Evolutionary conservation across 1,140 invertebrate species (phyloP).

Genomic region (Eupeodes corollae): DNA sequence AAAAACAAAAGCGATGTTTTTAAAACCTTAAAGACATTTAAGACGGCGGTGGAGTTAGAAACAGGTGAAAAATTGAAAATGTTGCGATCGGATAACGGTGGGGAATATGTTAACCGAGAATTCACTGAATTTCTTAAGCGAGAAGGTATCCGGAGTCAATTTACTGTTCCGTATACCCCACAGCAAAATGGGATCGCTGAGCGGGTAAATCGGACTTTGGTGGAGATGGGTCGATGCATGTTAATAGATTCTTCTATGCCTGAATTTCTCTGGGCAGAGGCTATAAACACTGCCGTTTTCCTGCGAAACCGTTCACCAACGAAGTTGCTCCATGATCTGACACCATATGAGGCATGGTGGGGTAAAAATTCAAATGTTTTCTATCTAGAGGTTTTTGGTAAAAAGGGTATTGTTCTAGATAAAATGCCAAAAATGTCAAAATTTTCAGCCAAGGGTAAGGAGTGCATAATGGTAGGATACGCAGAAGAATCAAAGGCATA

Average conservation of each 20-base stretch:
- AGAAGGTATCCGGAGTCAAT: slow-evolving; percentile 1
- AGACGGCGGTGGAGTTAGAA: slow-evolving; percentile 18
- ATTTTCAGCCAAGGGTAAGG: background rate
- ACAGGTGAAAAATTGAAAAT: slow-evolving; percentile 14
- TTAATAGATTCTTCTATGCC: slow-evolving; percentile 13
- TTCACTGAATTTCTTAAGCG: background rate
- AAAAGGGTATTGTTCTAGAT: slow-evolving; percentile 20
- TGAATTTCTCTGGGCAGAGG: slow-evolving; percentile 39
- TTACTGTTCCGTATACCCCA: slow-evolving; percentile 9
- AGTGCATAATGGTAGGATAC: slow-evolving; percentile 1
- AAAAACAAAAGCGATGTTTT: slow-evolving; percentile 23
- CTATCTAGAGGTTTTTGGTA: slow-evolving; percentile 25
- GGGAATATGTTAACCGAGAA: slow-evolving; percentile 1
- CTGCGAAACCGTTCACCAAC: slow-evolving; percentile 2
- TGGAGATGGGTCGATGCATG: slow-evolving; percentile 9
- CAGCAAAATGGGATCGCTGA: slow-evolving; percentile 11
- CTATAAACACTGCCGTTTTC: slow-evolving; percentile 21
- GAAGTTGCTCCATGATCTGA: background rate
- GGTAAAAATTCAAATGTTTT: slow-evolving; percentile 16
- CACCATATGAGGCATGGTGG: slow-evolving; percentile 1
- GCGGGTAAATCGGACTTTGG: slow-evolving; percentile 3
- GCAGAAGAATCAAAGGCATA: background rate
- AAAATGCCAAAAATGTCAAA: slow-evolving; percentile 21
- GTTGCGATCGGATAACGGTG: slow-evolving; percentile 9
- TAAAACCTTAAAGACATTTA: slow-evolving; percentile 18